These are phyloP conservation scores for Notarius quadriscutis DNA, from an alignment of 2,113 vertebrate genomes.

Conservation along the genomic window DNA sequence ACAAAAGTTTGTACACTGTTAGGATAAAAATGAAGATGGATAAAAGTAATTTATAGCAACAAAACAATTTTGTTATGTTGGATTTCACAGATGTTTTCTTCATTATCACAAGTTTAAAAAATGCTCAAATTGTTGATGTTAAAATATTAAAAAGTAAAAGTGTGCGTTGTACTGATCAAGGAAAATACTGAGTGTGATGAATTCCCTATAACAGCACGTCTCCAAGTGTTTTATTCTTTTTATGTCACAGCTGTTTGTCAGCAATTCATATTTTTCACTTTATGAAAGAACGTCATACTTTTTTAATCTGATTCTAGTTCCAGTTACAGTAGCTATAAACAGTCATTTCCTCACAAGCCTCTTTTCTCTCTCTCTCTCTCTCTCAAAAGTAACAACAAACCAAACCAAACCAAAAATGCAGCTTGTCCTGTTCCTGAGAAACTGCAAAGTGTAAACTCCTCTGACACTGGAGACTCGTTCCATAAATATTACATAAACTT, in stretches of 20 bases:
- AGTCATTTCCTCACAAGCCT: neutral
- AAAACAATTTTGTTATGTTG: neutral
- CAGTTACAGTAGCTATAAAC: neutral
- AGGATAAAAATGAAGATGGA: neutral
- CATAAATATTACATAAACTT: too few relatives aligned
- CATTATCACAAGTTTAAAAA: neutral
- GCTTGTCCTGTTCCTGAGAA: too few relatives aligned
- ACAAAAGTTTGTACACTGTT: neutral
- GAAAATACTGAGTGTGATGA: neutral
- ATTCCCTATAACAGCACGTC: neutral
- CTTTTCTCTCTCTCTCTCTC: neutral
- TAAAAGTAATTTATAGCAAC: neutral
- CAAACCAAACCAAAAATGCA: too few relatives aligned
- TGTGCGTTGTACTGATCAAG: too few relatives aligned
- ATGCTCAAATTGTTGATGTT: neutral
- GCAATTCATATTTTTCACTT: too few relatives aligned
- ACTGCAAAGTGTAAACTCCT: too few relatives aligned
- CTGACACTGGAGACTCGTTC: too few relatives aligned
- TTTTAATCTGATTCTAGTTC: neutral
- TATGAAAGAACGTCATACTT: neutral
- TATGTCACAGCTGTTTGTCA: neutral
- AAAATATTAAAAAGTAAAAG: neutral
- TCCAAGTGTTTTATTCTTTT: neutral
- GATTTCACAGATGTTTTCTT: neutral
- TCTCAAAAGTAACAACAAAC: too few relatives aligned